A percentile compares a stretch with the other conserved stretches of the same genome.
phyloP scores from a whole-genome alignment of 2,888 invertebrate species.

The Mesoligia furuncula region DNA sequence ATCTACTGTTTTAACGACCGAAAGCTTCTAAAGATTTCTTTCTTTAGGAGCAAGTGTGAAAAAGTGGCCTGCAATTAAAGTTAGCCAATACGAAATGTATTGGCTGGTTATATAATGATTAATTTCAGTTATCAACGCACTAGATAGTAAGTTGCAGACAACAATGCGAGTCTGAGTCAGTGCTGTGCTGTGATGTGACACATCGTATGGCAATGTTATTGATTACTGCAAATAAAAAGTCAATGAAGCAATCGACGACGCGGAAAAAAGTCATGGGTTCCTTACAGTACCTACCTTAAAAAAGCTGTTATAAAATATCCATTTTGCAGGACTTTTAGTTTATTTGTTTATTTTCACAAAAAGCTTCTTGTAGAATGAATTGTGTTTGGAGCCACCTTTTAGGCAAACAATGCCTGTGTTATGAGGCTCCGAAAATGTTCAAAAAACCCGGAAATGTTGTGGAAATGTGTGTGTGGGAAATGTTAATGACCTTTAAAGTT shows the following conservation, averaged over 20 bases:
- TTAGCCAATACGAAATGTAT: slow-evolving; percentile 7
- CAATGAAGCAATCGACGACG: slow-evolving; percentile 45
- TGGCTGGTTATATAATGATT: slow-evolving; percentile 52
- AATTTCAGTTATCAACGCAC: slow-evolving; percentile 63
- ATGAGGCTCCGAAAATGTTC: no score
- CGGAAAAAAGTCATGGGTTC: slow-evolving; percentile 47
- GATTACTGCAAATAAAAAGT: slow-evolving; percentile 72
- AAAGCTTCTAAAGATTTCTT: neutral
- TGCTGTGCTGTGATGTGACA: slow-evolving; percentile 74
- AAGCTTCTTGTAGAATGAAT: no score
- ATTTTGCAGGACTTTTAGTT: neutral
- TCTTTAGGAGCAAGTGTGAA: neutral
- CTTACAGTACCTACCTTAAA: slow-evolving; percentile 67
- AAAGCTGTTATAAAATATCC: neutral
- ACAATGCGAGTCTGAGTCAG: slow-evolving; percentile 79
- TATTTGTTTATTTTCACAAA: no score
- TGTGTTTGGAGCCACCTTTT: no score
- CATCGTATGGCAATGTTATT: slow-evolving; percentile 74
- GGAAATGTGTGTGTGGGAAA: no score
- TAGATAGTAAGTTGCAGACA: slow-evolving; percentile 68
- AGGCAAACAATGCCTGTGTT: no score
- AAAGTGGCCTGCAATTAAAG: neutral
- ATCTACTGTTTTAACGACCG: neutral
- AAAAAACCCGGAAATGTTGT: no score
- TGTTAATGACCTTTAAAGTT: neutral